phyloP scores from a whole-genome alignment of 1,140 invertebrate species.

The Zaprionus vittiger region DNA sequence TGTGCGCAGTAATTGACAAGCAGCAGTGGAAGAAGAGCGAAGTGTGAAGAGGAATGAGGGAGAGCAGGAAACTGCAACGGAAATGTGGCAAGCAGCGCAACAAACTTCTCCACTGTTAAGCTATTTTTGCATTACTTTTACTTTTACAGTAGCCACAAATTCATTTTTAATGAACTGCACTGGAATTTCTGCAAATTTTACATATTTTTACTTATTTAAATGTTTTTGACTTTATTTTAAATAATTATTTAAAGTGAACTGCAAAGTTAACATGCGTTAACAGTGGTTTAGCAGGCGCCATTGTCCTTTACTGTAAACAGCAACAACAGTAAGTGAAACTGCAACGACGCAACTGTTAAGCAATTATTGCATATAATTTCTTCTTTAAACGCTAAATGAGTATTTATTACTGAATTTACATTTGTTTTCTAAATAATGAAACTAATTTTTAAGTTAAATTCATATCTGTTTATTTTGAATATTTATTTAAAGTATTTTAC shows the following conservation, averaged over 20 bases:
- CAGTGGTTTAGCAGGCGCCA: neutral
- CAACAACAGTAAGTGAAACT: too few species aligned
- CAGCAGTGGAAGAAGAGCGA: neutral
- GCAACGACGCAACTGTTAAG: too few species aligned
- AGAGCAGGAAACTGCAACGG: neutral
- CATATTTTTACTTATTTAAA: neutral
- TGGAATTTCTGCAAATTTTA: neutral
- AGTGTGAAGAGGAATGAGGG: neutral
- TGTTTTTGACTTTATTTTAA: neutral
- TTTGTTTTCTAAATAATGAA: too few species aligned
- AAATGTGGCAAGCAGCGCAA: neutral
- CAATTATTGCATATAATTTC: neutral
- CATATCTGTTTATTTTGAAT: neutral
- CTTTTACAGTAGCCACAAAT: neutral
- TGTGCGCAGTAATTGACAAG: conserved; percentile 36
- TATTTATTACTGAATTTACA: too few species aligned
- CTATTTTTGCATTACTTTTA: neutral
- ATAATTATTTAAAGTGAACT: neutral
- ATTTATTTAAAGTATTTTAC: neutral
- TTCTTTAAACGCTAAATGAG: too few species aligned
- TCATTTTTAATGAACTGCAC: neutral
- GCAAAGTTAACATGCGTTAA: neutral
- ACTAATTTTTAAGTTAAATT: neutral
- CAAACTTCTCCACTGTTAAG: neutral
- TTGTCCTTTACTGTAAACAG: neutral